These are phyloP conservation scores for Sturnus vulgaris DNA, from an alignment of 2,113 vertebrate species.

Conservation along the genomic window DNA sequence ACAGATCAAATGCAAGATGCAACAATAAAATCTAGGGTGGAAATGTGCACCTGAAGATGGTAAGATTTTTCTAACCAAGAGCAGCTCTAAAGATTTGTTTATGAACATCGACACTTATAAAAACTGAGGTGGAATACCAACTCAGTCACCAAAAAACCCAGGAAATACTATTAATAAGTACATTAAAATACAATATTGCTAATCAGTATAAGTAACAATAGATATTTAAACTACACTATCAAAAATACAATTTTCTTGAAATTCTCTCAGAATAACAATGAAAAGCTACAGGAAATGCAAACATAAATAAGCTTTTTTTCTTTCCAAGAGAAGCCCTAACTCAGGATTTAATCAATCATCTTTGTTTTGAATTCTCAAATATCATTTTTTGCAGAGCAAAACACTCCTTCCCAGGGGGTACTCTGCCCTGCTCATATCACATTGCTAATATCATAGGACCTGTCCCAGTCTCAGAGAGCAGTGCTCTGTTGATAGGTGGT, in stretches of 20 bases:
- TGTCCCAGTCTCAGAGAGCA: not conserved
- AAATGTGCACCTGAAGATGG: not conserved
- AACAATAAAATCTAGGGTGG: not conserved
- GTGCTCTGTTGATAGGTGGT: not conserved
- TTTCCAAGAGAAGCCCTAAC: not conserved
- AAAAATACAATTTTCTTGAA: not conserved
- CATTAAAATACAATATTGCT: not conserved
- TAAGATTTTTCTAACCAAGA: not conserved
- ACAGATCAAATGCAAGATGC: not conserved
- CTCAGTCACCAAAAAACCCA: not conserved
- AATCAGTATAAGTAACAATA: not conserved
- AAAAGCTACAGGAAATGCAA: not conserved
- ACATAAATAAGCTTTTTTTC: not conserved
- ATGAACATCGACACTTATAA: not conserved
- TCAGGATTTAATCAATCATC: not conserved
- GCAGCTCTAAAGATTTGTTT: not conserved
- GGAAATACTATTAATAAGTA: not conserved
- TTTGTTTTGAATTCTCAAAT: not conserved
- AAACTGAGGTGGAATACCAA: not conserved
- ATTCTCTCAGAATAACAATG: not conserved
- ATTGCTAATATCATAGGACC: not conserved
- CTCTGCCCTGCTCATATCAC: not conserved
- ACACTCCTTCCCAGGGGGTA: not conserved
- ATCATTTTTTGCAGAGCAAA: not conserved
- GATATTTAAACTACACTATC: not conserved